Evolutionary conservation across 2,797 vertebrate genomes (phyloP).

Genomic region (Semotilus atromaculatus): DNA sequence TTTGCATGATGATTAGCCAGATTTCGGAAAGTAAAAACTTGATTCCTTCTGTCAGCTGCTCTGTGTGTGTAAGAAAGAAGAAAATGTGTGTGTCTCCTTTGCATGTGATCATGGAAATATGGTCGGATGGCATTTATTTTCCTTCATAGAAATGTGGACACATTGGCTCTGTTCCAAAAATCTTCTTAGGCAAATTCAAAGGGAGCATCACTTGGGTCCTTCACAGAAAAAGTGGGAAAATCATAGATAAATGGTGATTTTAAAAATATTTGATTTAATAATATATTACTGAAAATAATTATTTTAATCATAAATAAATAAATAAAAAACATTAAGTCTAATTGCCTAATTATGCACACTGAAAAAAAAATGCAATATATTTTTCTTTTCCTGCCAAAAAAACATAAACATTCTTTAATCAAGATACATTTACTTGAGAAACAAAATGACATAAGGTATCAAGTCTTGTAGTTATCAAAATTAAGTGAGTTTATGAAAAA

Average conservation of each 20-base stretch:
- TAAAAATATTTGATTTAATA: not conserved
- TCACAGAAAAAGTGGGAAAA: not conserved
- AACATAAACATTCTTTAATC: not conserved
- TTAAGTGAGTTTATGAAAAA: not conserved
- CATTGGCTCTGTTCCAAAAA: not conserved
- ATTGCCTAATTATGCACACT: not conserved
- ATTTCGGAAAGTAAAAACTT: conserved; percentile 37
- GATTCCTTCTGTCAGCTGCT: conserved; percentile 15
- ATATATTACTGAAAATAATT: not conserved
- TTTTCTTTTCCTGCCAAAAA: too few species aligned
- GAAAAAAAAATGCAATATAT: too few species aligned
- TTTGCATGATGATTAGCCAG: conserved; percentile 42
- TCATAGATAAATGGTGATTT: not conserved
- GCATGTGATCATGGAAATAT: not conserved
- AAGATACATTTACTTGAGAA: not conserved
- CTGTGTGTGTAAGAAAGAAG: not conserved
- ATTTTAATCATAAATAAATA: not conserved
- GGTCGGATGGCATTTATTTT: not conserved
- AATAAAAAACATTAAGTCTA: not conserved
- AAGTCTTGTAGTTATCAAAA: not conserved
- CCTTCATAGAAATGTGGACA: not conserved
- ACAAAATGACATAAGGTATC: not conserved
- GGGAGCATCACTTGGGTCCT: not conserved
- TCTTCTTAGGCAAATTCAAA: not conserved
- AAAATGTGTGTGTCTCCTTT: not conserved